Conservation (phyloP, 2,888 invertebrate genomes). For the Cephonodes hylas region DNA sequence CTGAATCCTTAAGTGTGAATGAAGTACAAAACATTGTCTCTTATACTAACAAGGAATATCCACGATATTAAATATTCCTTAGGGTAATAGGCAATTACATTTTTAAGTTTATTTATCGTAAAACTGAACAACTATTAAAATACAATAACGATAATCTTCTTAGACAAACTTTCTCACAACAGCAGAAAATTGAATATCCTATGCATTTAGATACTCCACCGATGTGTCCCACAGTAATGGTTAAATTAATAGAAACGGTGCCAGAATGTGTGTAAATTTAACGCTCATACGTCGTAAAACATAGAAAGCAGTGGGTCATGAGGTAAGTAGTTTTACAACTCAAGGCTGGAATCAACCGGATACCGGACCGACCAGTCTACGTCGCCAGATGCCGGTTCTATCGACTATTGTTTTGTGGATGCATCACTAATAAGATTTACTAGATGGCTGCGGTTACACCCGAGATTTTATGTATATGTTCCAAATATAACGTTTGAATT, state of each 20-base stretch:
- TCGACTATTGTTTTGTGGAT: background rate
- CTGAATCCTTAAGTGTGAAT: no score
- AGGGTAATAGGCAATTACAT: no score
- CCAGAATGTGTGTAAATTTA: slow-evolving; percentile 11
- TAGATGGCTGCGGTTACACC: no score
- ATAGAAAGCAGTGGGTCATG: slow-evolving; percentile 16
- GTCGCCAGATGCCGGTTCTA: background rate
- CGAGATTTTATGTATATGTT: background rate
- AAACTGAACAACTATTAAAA: no score
- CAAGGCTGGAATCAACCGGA: background rate
- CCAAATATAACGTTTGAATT: no score
- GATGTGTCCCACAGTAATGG: background rate
- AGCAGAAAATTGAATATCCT: background rate
- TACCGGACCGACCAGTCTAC: background rate
- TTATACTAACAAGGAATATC: no score
- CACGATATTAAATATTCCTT: no score
- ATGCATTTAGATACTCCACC: background rate
- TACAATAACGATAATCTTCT: no score
- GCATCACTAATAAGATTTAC: background rate
- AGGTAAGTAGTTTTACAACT: slow-evolving; percentile 16
- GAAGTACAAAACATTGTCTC: no score
- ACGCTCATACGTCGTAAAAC: slow-evolving; percentile 7
- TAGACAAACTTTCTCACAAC: background rate
- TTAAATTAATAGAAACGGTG: slow-evolving; percentile 12
- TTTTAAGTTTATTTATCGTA: no score